Base-by-base conservation (phyloP, 2,888 invertebrate genomes). In the Mythimna loreyi region DNA sequence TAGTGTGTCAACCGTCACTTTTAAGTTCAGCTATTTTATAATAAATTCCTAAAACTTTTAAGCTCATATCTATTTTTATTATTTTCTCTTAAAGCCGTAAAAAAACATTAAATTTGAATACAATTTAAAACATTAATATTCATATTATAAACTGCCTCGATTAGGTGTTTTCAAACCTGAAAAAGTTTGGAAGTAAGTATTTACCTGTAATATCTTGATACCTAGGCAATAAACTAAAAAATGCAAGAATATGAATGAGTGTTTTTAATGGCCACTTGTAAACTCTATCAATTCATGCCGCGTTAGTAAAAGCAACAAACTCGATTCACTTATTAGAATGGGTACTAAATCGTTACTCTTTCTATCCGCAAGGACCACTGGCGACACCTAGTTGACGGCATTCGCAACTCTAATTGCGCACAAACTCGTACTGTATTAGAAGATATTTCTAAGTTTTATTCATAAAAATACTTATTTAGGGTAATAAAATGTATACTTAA, bases 351-450 rank as follows among this genome's bases (percentile, higher is more conserved):
- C 4, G 11, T 45, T 36, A 45, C 23, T n/a, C 11, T 30, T 40
- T 57, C 25, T 47, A 47, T 16, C 30, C 25, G 53, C 45, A 75
- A 30, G 11, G 21, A 53, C 40, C 5, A 75, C 53, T 40, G 52
- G 68, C 58, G 75, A 21, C 72, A 72, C 5, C 72, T 67, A 67
- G 30, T 28, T 21, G 47, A 6, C 25, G 9, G 8, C 5, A n/a
- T 36, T 28, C n/a, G 21, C 23, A 47, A 47, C 52, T 53, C 13
- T 49, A 25, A 53, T 9, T 53, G 11, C 11, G 13, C 6, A 40
- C 25, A 25, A 19, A 21, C 11, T 30, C 11, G 28, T 40, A 3
- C 3, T 3, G 25, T 28, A 16, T 30, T 28, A 23, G n/a, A n/a
- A 28, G 4, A n/a, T 33, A 23, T 53, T 40, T n/a, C 1, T 19